phyloP scores from a whole-genome alignment of 1,140 invertebrate species.

The Notospermus geniculatus region DNA sequence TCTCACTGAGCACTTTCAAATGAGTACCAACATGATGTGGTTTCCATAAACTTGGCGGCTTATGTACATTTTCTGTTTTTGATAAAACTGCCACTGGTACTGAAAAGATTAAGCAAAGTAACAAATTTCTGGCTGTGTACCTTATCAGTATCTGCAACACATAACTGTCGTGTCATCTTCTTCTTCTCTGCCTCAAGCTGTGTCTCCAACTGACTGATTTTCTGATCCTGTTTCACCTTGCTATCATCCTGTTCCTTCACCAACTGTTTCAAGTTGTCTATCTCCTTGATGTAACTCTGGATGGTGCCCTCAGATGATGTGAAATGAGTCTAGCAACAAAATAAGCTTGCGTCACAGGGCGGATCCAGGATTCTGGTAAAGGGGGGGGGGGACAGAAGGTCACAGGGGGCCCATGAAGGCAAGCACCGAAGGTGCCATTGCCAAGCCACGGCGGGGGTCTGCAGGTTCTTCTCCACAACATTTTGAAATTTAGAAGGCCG shows the following conservation, averaged over 20 bases:
- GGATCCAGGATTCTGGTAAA: no score
- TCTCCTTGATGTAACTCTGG: slow-evolving; percentile 8
- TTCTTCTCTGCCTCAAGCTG: slow-evolving; percentile 4
- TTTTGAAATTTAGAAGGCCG: background rate
- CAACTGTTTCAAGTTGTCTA: slow-evolving; percentile 15
- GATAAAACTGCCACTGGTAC: no score
- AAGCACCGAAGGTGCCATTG: no score
- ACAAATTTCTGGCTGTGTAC: slow-evolving; percentile 7
- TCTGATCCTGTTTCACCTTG: background rate
- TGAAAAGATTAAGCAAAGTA: no score
- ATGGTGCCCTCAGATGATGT: slow-evolving; percentile 15
- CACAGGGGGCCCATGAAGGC: no score
- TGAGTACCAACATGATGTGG: no score
- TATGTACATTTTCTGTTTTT: background rate
- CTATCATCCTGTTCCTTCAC: slow-evolving; percentile 5
- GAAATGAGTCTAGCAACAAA: slow-evolving; percentile 17
- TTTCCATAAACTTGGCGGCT: no score
- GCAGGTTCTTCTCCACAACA: background rate
- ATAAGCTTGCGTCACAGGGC: background rate
- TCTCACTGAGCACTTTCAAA: no score
- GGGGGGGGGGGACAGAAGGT: no score
- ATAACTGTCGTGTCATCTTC: background rate
- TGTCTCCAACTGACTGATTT: slow-evolving; percentile 7
- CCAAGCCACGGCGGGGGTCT: no score
- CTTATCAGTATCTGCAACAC: background rate